phyloP scores from a whole-genome alignment of 2,113 vertebrate species.

The Halcyon malimbica region DNA sequence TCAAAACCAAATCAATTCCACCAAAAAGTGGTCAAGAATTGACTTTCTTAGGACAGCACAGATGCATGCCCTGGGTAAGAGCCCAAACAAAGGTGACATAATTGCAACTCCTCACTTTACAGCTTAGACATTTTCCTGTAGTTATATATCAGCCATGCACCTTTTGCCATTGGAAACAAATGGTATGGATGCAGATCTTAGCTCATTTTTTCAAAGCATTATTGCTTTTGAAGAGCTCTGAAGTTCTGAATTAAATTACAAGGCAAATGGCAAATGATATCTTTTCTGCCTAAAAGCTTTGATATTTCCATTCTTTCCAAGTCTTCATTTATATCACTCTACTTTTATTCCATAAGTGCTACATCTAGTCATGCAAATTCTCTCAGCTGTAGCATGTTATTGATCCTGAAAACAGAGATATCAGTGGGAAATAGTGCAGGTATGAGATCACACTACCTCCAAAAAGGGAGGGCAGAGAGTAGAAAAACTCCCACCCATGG shows the following conservation, averaged over 20 bases:
- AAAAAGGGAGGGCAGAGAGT: background rate
- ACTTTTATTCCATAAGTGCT: constrained; percentile 61
- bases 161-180: constrained; percentile 31
- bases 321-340: constrained; percentile 50
- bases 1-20: background rate
- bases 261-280: constrained; percentile 56
- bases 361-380: constrained; percentile 65
- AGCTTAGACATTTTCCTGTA: background rate
- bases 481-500: background rate
- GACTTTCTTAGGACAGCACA: background rate
- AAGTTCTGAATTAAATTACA: constrained; percentile 73
- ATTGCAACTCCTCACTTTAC: background rate
- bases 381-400: constrained; percentile 35
- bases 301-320: constrained; percentile 56
- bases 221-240: constrained; percentile 54
- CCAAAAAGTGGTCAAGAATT: background rate
- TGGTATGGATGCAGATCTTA: constrained; percentile 3
- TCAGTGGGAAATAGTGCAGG: background rate
- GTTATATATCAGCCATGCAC: background rate
- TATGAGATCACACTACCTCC: constrained; percentile 36
- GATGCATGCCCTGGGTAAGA: background rate
- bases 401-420: constrained; percentile 56
- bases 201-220: constrained; percentile 42
- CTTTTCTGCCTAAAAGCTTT: constrained; percentile 65
- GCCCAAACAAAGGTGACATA: background rate